Percentiles rank a stretch among this genome's conserved stretches.
These are phyloP conservation scores for Diplolepis rosae DNA, from an alignment of 2,888 invertebrate species.

Conservation along the genomic window DNA sequence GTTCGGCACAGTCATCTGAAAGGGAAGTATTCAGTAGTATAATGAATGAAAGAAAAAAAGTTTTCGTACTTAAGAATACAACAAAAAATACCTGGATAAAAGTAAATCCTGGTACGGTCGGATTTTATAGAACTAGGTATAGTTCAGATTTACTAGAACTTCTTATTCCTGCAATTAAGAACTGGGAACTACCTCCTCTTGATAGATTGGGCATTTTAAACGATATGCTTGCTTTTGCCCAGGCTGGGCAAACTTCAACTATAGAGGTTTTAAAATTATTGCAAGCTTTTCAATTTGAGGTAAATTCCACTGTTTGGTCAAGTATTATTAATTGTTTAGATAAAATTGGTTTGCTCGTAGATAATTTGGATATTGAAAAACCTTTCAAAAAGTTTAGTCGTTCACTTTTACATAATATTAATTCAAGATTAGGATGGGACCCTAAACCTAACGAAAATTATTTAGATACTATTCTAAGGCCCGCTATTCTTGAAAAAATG, in stretches of 20 bases:
- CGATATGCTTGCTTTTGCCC: slow-evolving; percentile 95
- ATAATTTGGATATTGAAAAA: slow-evolving; percentile 84
- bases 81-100: slow-evolving; percentile 88
- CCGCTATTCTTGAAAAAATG: slow-evolving; percentile 87
- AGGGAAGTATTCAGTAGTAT: slow-evolving; percentile 77
- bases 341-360: slow-evolving; percentile 83
- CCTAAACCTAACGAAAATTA: slow-evolving; percentile 87
- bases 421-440: slow-evolving; percentile 88
- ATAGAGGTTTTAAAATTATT: slow-evolving; percentile 88
- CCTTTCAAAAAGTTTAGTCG: slow-evolving; percentile 85
- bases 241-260: slow-evolving; percentile 88
- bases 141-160: slow-evolving; percentile 83
- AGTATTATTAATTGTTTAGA: slow-evolving; percentile 86
- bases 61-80: slow-evolving; percentile 83
- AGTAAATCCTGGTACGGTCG: slow-evolving; percentile 89
- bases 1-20: slow-evolving; percentile 82
- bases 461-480: slow-evolving; percentile 79
- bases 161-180: slow-evolving; percentile 86
- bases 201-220: slow-evolving; percentile 93
- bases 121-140: slow-evolving; percentile 93
- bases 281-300: slow-evolving; percentile 88
- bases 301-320: slow-evolving; percentile 95
- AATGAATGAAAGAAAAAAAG: slow-evolving; percentile 79
- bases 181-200: slow-evolving; percentile 86
- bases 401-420: slow-evolving; percentile 83